A percentile compares a stretch with the other conserved stretches of the same genome.
Evolutionary conservation across 2,113 vertebrate species (phyloP).

Genomic region (Ceuthmochares aereus): DNA sequence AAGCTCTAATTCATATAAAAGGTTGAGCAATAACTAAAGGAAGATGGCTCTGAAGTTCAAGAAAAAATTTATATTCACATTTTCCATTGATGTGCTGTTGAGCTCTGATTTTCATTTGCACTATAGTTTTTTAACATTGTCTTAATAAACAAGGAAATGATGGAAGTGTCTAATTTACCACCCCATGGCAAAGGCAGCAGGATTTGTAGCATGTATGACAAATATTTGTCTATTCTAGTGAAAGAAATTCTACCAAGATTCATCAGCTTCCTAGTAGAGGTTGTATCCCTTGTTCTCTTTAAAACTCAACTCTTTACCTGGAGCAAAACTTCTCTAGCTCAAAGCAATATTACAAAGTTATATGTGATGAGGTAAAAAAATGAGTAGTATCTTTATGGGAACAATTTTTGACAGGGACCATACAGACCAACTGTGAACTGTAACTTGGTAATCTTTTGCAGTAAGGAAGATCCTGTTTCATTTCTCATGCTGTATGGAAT

Average conservation of each 20-base stretch:
- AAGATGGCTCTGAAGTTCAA: not conserved
- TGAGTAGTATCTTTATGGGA: not conserved
- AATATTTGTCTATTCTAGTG: not conserved
- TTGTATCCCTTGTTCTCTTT: not conserved
- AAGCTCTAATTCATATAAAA: not conserved
- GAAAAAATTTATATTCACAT: not conserved
- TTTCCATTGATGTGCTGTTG: not conserved
- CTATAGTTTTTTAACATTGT: not conserved
- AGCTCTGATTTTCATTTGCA: not conserved
- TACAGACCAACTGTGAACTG: not conserved
- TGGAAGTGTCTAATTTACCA: not conserved
- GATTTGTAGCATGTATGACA: not conserved
- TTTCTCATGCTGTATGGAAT: not conserved
- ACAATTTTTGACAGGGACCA: not conserved
- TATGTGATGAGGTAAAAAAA: not conserved
- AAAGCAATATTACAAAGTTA: not conserved
- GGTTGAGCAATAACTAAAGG: not conserved
- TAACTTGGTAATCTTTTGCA: not conserved
- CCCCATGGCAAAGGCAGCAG: not conserved
- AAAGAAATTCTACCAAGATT: not conserved
- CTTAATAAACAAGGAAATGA: not conserved
- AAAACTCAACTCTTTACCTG: not conserved
- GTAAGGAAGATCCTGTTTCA: not conserved
- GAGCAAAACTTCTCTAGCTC: not conserved
- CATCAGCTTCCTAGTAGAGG: not conserved